Base-by-base conservation (phyloP, 2,113 vertebrate species). In the Phrynocephalus versicolor region DNA sequence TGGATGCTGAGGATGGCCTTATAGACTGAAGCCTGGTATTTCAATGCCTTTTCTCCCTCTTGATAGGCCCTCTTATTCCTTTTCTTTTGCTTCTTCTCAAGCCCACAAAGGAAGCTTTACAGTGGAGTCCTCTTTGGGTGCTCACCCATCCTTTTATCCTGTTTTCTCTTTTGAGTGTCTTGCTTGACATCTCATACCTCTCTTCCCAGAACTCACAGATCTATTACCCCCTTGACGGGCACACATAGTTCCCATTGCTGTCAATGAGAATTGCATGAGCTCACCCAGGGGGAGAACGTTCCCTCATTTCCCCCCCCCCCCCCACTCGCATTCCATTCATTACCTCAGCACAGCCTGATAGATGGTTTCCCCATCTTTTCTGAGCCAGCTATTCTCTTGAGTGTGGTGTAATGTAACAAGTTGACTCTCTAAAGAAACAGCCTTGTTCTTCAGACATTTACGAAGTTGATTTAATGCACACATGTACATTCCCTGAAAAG, bases 11-110 rank as follows among this genome's bases (percentile, higher is more conserved):
- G n/a, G 27, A 27, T 3, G 35, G 45, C 7, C 6, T n/a, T 71
- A 83, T 14, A 65, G 33, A 71, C 3, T n/a, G 27, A 45, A 25
- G 27, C 16, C 27, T 62, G 85, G 69, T 75, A 84, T 88, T 88
- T 88, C 81, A 70, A 90, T 73, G 89, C 39, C 0, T 85, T 91
- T 83, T 83, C 58, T 72, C 84, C 78, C 84, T 90, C 91, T 93
- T 90, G 90, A 88, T 88, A 91, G 88, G 87, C 89, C 88, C 87
- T 88, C 79, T 88, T 93, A 87, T 92, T 92, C 84, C 89, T 79
- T 33, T 89, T 88, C 85, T 89, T 86, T 89, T 90, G 81, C 64
- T 8, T 88, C 45, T 82, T 45, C 90, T 92, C 92, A 91, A 82
- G 89, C 73, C 89, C 91, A 82, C 88, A 87, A 45, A 89, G 87